phyloP scores from a whole-genome alignment of 1,140 invertebrate species.

The Conopomorpha cramerella region DNA sequence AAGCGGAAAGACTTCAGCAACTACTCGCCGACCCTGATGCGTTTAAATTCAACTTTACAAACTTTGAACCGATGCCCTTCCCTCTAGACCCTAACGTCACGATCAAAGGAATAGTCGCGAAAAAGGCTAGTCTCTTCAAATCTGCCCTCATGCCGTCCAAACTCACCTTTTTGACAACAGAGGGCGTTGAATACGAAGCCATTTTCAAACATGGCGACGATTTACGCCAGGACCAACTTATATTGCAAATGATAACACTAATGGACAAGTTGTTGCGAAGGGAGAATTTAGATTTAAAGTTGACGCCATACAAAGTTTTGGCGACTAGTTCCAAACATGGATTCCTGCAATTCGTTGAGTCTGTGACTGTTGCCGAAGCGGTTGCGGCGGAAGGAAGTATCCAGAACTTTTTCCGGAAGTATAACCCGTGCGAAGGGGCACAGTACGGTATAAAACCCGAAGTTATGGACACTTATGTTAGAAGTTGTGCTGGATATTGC shows the following conservation, averaged over 20 bases:
- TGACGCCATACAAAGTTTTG: slow-evolving; percentile 92
- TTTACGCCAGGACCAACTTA: slow-evolving; percentile 97
- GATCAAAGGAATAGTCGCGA: slow-evolving; percentile 88
- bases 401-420: slow-evolving; percentile 87
- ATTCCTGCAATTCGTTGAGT: slow-evolving; percentile 98
- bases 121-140: slow-evolving; percentile 92
- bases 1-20: slow-evolving; percentile 85
- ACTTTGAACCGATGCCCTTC: slow-evolving; percentile 91
- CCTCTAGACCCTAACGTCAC: slow-evolving; percentile 91
- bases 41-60: slow-evolving; percentile 87
- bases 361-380: slow-evolving; percentile 89
- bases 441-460: slow-evolving; percentile 91
- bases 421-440: slow-evolving; percentile 84
- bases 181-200: slow-evolving; percentile 87
- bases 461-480: slow-evolving; percentile 97
- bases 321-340: slow-evolving; percentile 95
- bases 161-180: slow-evolving; percentile 85
- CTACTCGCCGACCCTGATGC: slow-evolving; percentile 80
- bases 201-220: slow-evolving; percentile 99
- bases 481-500: slow-evolving; percentile 98
- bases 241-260: slow-evolving; percentile 95
- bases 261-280: slow-evolving; percentile 95
- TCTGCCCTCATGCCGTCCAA: slow-evolving; percentile 97
- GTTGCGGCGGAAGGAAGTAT: slow-evolving; percentile 85
- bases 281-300: slow-evolving; percentile 93